phyloP scores from a whole-genome alignment of 2,888 invertebrate species.

The Xanthorhoe designata region DNA sequence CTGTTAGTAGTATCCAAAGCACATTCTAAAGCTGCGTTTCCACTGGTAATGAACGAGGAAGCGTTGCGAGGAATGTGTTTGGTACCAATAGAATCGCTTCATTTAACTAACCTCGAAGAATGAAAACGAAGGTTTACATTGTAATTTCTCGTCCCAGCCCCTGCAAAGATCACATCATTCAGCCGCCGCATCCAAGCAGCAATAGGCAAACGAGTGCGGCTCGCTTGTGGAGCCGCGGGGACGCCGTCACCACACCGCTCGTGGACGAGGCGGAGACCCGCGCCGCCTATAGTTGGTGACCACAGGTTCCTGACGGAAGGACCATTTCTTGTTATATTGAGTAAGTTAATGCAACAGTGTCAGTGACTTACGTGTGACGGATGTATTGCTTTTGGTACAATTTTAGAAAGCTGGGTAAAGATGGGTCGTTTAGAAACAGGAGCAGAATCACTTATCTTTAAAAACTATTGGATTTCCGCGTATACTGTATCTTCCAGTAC shows the following conservation, averaged over 20 bases:
- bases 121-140: neutral
- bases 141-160: slow-evolving; percentile 80
- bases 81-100: too few species aligned
- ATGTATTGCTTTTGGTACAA: too few species aligned
- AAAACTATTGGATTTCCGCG: too few species aligned
- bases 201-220: slow-evolving; percentile 85
- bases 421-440: too few species aligned
- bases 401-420: too few species aligned
- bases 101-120: neutral
- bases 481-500: too few species aligned
- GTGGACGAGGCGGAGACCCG: slow-evolving; percentile 88
- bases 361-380: too few species aligned
- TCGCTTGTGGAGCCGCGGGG: slow-evolving; percentile 90
- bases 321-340: slow-evolving; percentile 88
- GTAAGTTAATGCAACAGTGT: slow-evolving; percentile 63
- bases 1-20: too few species aligned
- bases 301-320: slow-evolving; percentile 67
- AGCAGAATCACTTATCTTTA: too few species aligned
- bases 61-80: too few species aligned
- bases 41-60: too few species aligned
- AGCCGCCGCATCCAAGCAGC: slow-evolving; percentile 88
- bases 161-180: slow-evolving; percentile 93
- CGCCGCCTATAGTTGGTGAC: slow-evolving; percentile 84
- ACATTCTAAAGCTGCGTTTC: too few species aligned
- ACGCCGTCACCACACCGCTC: slow-evolving; percentile 89